Evolutionary conservation across 2,888 invertebrate genomes (phyloP), one percentile per base, ranked within the genome.

Genomic region (Polydrusus cervinus): DNA sequence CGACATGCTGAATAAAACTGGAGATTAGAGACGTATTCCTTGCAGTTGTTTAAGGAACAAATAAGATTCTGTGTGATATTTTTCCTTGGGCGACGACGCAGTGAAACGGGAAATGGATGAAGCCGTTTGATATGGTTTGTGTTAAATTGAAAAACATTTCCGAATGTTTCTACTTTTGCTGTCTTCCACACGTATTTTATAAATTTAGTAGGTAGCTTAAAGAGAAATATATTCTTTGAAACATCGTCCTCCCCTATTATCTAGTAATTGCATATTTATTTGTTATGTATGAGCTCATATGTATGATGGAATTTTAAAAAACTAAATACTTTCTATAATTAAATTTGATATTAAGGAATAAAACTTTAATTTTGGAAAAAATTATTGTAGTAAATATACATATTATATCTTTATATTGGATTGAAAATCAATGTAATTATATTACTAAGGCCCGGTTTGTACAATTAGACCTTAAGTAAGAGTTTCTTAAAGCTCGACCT

Each of bases 41-140:
- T 74, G 64, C 70, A 74, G 74, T 74, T 74, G 74, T 74, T 74
- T 74, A 66, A 69, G 69, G 38, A 65, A 74, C 74, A 74, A 74
- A 74, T 74, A 74, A 61, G 65, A 65, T 71, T 66, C 71, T 61
- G 64, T 57, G 71, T 55, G 71, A 65, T 71, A 65, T 71, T 71
- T 45, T 71, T 51, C 71, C 55, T 62, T 2, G n/a, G 51, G 72
- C 60, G 60, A 47, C 49, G 49, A 47, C 61, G 72, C 65, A 60
- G 16, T 38, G 57, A 60, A 60, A 60, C 43, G 51, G 38, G 43
- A 49, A 51, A 66, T 53, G 66, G 72, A 72, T 40, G 40, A 40
- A 45, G 49, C 57, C 60, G 66, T 72, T 65, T 66, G 72, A 72
- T 70, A 70, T 53, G 71, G 71, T 53, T 64, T 71, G 57, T 38